These are phyloP conservation scores for Spatula versicolor DNA, from an alignment of 2,797 vertebrate species.

Conservation along the genomic window DNA sequence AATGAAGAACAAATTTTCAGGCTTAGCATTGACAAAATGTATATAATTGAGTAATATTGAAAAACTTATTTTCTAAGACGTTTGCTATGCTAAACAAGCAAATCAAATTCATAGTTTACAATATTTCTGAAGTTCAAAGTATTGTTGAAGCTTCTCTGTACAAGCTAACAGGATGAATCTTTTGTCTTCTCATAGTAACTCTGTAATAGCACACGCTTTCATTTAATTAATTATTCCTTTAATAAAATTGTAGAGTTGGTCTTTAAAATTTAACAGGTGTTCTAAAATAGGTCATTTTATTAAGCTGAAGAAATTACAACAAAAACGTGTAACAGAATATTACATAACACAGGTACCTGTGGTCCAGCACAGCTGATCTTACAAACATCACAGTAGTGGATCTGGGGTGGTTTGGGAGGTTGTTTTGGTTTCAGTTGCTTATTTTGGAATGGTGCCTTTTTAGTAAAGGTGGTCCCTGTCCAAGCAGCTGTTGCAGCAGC, in stretches of 20 bases:
- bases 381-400: slow-evolving; percentile 98
- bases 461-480: slow-evolving; percentile 94
- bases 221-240: neutral
- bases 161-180: neutral
- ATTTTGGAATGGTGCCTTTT: slow-evolving; percentile 95
- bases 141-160: neutral
- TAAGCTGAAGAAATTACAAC: neutral
- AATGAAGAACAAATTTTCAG: neutral
- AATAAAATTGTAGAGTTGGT: neutral
- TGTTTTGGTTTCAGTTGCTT: slow-evolving; percentile 96
- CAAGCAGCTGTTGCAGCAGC: slow-evolving; percentile 93
- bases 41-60: neutral
- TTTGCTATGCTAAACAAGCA: neutral
- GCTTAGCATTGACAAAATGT: neutral
- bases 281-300: neutral
- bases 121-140: neutral
- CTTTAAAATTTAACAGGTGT: neutral
- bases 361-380: slow-evolving; percentile 99
- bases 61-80: neutral
- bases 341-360: slow-evolving; percentile 83
- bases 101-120: neutral
- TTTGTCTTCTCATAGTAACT: neutral
- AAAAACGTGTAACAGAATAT: neutral
- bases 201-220: neutral
- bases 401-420: slow-evolving; percentile 95